Evolutionary conservation across 2,888 invertebrate genomes (phyloP).

Genomic region (Agonopterix heracliana): DNA sequence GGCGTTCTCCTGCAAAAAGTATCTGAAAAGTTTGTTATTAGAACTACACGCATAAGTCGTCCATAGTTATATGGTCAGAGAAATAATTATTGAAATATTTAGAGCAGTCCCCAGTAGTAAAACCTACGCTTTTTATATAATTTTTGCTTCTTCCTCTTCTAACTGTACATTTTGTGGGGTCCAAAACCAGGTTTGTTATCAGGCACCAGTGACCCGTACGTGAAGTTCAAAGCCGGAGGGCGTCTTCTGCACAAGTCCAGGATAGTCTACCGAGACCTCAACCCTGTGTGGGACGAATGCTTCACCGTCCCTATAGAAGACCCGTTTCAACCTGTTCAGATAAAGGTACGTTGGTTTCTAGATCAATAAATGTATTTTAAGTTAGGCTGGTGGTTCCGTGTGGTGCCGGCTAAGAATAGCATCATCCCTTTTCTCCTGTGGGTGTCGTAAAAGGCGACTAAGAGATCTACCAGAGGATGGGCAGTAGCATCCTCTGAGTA

Average conservation of each 20-base stretch:
- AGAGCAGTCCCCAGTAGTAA: neutral
- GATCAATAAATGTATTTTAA: too few species aligned
- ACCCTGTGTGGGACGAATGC: slow-evolving; percentile 98
- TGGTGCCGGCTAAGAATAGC: too few species aligned
- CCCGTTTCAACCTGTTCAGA: slow-evolving; percentile 87
- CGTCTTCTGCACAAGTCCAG: slow-evolving; percentile 94
- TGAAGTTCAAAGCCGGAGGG: slow-evolving; percentile 94
- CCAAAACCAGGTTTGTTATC: slow-evolving; percentile 72
- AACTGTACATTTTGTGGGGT: slow-evolving; percentile 54
- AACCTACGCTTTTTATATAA: slow-evolving; percentile 24
- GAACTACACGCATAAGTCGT: too few species aligned
- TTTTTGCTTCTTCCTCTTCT: slow-evolving; percentile 57
- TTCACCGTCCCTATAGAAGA: slow-evolving; percentile 95
- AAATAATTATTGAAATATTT: too few species aligned
- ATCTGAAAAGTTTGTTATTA: too few species aligned
- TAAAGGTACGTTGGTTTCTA: slow-evolving; percentile 80
- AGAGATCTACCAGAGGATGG: too few species aligned
- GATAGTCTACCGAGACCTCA: slow-evolving; percentile 94
- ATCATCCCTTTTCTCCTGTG: too few species aligned
- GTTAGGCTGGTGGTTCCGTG: too few species aligned
- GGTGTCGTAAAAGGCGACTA: too few species aligned
- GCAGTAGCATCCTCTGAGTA: too few species aligned
- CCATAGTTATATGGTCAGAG: too few species aligned
- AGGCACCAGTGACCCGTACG: slow-evolving; percentile 98
- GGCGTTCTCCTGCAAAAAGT: too few species aligned